Conservation (phyloP, 2,888 invertebrate species). For the Stenchaetothrips biformis region DNA sequence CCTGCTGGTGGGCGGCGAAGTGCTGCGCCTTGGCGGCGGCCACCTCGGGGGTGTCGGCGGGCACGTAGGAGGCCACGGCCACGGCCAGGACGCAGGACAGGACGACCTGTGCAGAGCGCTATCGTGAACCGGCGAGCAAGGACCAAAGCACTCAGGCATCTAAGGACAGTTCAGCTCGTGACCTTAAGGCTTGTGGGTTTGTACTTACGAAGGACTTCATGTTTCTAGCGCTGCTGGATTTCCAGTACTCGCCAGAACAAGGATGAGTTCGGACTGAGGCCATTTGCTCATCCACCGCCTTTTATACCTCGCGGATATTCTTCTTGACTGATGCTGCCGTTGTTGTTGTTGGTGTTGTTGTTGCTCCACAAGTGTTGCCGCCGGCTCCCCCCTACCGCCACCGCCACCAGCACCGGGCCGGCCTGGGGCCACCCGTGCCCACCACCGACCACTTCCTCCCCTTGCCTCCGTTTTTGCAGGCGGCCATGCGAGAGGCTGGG, state of each 20-base stretch:
- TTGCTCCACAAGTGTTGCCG: conserved; percentile 13
- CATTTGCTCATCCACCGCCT: conserved; percentile 13
- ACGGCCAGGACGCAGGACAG: conserved; percentile 13
- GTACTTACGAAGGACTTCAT: conserved; percentile 17
- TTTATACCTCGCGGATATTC: conserved; percentile 23
- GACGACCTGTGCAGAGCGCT: not conserved
- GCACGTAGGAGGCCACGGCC: conserved; percentile 21
- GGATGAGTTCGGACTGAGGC: not conserved
- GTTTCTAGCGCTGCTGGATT: conserved; percentile 19
- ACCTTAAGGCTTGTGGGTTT: not conserved
- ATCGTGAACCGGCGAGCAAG: not conserved
- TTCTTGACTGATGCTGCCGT: not conserved
- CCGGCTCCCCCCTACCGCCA: not conserved
- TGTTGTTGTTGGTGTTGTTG: conserved; percentile 8
- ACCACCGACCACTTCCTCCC: conserved; percentile 5
- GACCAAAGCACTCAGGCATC: not conserved
- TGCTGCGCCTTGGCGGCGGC: conserved; percentile 21
- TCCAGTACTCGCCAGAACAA: conserved; percentile 12
- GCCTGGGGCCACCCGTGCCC: not conserved
- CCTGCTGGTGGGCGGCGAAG: conserved; percentile 9
- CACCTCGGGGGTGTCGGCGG: conserved; percentile 23
- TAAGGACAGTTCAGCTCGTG: not conserved
- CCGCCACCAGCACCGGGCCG: not conserved
- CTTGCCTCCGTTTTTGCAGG: not conserved
- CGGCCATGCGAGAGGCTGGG: not conserved